Evolutionary conservation across 2,797 vertebrate genomes (phyloP).

Genomic region (Muscicapa striata): DNA sequence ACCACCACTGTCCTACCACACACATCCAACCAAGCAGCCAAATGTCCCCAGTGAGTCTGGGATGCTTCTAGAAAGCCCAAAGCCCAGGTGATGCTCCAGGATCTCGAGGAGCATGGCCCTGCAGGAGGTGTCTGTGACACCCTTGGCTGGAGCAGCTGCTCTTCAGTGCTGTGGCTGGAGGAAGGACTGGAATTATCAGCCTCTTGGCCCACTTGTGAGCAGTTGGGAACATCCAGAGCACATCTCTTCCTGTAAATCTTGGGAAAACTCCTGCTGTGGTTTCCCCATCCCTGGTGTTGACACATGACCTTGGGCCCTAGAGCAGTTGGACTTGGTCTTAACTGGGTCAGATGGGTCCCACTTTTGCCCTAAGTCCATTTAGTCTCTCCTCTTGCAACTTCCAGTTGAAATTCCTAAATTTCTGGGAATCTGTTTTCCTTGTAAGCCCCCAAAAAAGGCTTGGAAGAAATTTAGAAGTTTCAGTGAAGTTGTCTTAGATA

Average conservation of each 20-base stretch:
- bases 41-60: background rate
- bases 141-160: background rate
- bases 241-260: background rate
- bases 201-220: background rate
- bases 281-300: background rate
- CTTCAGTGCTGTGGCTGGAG: background rate
- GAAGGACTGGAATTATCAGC: background rate
- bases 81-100: background rate
- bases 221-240: background rate
- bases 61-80: background rate
- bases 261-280: background rate
- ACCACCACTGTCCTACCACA: background rate
- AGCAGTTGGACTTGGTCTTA: background rate
- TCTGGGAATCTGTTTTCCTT: background rate
- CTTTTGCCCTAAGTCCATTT: background rate
- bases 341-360: background rate
- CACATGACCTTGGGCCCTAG: background rate
- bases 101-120: background rate
- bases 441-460: background rate
- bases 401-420: background rate
- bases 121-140: background rate
- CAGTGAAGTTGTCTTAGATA: background rate
- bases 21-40: background rate
- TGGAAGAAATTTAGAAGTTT: background rate
- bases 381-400: background rate